Evolutionary conservation across 2,797 vertebrate genomes (phyloP).

Genomic region (Tenualosa ilisha): DNA sequence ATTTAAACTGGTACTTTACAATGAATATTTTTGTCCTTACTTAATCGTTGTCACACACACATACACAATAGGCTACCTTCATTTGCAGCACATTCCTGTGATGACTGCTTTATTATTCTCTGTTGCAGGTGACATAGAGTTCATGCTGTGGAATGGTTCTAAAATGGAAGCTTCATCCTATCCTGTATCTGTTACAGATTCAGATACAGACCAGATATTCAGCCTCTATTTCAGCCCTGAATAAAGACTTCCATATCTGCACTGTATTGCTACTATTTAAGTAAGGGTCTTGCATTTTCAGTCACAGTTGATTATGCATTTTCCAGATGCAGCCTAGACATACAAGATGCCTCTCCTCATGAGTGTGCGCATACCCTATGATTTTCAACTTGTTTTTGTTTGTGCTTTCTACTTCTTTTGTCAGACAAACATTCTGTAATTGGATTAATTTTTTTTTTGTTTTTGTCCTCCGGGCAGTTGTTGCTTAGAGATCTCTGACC

Average conservation of each 20-base stretch:
- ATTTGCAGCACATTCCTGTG: conserved; percentile 1
- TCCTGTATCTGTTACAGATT: neutral
- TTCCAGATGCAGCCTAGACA: neutral
- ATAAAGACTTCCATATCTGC: neutral
- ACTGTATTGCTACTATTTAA: neutral
- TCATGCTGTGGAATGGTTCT: neutral
- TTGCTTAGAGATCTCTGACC: neutral
- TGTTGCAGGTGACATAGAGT: neutral
- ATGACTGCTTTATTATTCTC: neutral
- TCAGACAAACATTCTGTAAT: neutral
- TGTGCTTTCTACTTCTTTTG: neutral
- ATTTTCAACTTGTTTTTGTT: too few species aligned
- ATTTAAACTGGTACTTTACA: too few species aligned
- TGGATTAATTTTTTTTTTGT: neutral
- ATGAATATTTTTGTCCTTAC: too few species aligned
- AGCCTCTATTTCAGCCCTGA: too few species aligned
- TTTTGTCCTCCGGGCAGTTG: neutral
- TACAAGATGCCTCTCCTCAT: neutral
- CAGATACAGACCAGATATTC: too few species aligned
- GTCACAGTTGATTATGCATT: neutral
- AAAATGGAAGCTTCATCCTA: neutral
- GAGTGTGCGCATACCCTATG: neutral
- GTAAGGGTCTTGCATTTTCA: too few species aligned
- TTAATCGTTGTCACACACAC: neutral
- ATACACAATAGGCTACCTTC: neutral